phyloP scores from a whole-genome alignment of 2,888 invertebrate genomes.

The Agrochola macilenta region DNA sequence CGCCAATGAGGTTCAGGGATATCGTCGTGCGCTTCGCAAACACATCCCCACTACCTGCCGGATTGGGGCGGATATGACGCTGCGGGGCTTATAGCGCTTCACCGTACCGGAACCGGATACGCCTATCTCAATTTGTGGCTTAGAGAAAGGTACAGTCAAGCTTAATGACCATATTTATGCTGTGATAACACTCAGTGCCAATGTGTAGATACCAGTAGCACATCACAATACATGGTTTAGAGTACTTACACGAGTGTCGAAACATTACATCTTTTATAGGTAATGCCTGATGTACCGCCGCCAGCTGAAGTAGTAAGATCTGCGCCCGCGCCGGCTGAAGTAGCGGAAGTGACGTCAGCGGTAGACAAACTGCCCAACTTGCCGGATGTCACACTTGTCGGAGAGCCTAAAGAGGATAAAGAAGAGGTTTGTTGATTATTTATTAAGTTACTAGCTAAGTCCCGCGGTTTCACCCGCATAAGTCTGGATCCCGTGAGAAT shows the following conservation, averaged over 20 bases:
- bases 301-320: conserved; percentile 1
- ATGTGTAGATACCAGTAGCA: too few relatives aligned
- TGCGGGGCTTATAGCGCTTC: too few relatives aligned
- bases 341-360: conserved; percentile 42
- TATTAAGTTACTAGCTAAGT: background rate
- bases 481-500: too few relatives aligned
- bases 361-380: conserved; percentile 70
- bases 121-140: too few relatives aligned
- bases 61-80: too few relatives aligned
- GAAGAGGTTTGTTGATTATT: conserved; percentile 72
- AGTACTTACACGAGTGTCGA: background rate
- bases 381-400: conserved; percentile 84
- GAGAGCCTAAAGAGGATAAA: conserved; percentile 79
- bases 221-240: background rate
- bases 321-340: conserved; percentile 39
- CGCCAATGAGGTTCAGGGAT: too few relatives aligned
- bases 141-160: too few relatives aligned
- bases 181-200: background rate
- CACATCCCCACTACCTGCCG: too few relatives aligned
- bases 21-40: too few relatives aligned
- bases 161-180: too few relatives aligned
- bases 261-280: conserved; percentile 4
- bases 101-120: too few relatives aligned
- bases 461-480: too few relatives aligned
- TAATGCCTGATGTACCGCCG: conserved; percentile 39